These are phyloP conservation scores for Polydrusus cervinus DNA, from an alignment of 2,888 invertebrate genomes.

Conservation along the genomic window DNA sequence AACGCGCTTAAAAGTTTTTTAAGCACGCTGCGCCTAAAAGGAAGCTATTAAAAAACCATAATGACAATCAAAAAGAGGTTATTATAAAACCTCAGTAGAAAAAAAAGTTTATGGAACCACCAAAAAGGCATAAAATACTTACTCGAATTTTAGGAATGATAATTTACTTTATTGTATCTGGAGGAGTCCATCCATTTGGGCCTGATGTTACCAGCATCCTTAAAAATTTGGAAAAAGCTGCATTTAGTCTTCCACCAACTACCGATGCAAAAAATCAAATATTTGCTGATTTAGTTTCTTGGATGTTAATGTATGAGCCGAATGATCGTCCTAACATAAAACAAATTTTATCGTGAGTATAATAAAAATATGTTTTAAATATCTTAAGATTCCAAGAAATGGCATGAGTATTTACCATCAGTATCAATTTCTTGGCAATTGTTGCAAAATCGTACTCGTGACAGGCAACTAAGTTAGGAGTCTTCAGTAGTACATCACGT, in stretches of 20 bases:
- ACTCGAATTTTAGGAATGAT: constrained; percentile 65
- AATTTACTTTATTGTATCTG: constrained; percentile 69
- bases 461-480: too few species aligned
- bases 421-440: background rate
- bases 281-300: constrained; percentile 67
- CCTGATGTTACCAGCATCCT: constrained; percentile 66
- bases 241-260: constrained; percentile 19
- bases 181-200: constrained; percentile 70
- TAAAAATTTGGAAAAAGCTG: constrained; percentile 65
- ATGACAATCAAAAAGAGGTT: too few species aligned
- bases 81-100: too few species aligned
- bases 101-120: too few species aligned
- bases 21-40: too few species aligned
- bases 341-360: constrained; percentile 68
- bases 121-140: too few species aligned
- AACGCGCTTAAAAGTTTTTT: too few species aligned
- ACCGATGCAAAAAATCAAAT: constrained; percentile 60
- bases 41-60: too few species aligned
- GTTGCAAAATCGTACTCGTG: too few species aligned
- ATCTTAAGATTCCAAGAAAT: background rate
- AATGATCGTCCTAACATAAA: constrained; percentile 66
- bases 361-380: background rate
- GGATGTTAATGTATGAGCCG: constrained; percentile 69
- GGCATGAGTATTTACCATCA: background rate
- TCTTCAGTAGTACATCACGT: too few species aligned